phyloP scores from a whole-genome alignment of 2,888 invertebrate genomes.

The Cancer borealis region DNA sequence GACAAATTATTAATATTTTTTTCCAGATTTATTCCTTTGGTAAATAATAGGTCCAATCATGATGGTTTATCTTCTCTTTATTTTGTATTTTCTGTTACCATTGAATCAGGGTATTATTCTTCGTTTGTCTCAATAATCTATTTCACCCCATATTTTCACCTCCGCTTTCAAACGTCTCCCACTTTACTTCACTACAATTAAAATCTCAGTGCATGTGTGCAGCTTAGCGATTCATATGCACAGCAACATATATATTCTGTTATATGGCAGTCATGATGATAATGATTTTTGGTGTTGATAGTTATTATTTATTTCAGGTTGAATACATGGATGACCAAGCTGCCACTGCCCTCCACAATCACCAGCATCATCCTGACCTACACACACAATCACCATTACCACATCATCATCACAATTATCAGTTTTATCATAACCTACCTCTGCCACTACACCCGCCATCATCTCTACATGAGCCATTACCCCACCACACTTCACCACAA shows the following conservation, averaged over 20 bases:
- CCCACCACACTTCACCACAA: not conserved
- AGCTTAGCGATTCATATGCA: too few relatives aligned
- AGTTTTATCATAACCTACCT: not conserved
- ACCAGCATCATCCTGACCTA: not conserved
- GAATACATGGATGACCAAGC: constrained; percentile 11
- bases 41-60: too few relatives aligned
- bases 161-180: too few relatives aligned
- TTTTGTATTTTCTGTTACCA: too few relatives aligned
- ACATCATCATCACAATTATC: not conserved
- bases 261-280: not conserved
- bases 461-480: not conserved
- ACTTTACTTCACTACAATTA: too few relatives aligned
- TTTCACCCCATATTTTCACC: too few relatives aligned
- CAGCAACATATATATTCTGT: not conserved
- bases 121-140: too few relatives aligned
- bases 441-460: not conserved
- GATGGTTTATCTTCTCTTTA: too few relatives aligned
- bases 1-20: too few relatives aligned
- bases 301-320: not conserved
- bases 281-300: not conserved
- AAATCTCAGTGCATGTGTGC: too few relatives aligned
- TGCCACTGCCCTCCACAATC: not conserved
- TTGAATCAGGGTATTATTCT: too few relatives aligned
- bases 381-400: not conserved
- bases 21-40: too few relatives aligned